These are phyloP conservation scores for Acrossocheilus fasciatus DNA, from an alignment of 2,797 vertebrate genomes.

Conservation along the genomic window DNA sequence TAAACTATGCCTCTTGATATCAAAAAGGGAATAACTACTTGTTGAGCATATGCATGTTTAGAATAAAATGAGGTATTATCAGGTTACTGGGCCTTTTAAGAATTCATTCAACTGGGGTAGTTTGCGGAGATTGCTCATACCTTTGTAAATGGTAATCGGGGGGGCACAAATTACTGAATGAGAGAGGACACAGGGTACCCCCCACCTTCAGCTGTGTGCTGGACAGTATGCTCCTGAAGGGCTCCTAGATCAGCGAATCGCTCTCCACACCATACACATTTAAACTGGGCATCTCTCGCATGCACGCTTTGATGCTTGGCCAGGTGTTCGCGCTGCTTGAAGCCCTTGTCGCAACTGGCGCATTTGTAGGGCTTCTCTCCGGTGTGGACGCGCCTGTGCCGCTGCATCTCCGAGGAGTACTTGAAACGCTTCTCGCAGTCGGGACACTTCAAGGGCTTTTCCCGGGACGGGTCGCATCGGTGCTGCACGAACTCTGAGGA, in stretches of 20 bases:
- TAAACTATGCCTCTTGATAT: slow-evolving; percentile 11
- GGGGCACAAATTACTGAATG: slow-evolving; percentile 75
- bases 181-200: slow-evolving; percentile 90
- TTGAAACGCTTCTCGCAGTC: slow-evolving; percentile 99
- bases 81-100: neutral
- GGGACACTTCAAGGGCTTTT: slow-evolving; percentile 95
- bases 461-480: slow-evolving; percentile 92
- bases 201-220: slow-evolving; percentile 90
- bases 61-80: slow-evolving; percentile 21
- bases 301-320: slow-evolving; percentile 96
- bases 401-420: slow-evolving; percentile 94
- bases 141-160: slow-evolving; percentile 7
- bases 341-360: slow-evolving; percentile 93
- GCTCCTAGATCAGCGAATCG: slow-evolving; percentile 93
- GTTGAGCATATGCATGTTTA: neutral
- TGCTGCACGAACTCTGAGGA: slow-evolving; percentile 98
- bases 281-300: slow-evolving; percentile 95
- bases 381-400: slow-evolving; percentile 93
- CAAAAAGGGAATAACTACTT: slow-evolving; percentile 4
- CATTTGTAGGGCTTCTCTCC: slow-evolving; percentile 98
- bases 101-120: neutral
- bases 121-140: neutral
- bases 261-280: slow-evolving; percentile 97
- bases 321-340: slow-evolving; percentile 97
- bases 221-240: slow-evolving; percentile 95